phyloP scores from a whole-genome alignment of 2,888 invertebrate species.

The Lycocerus yunnanus region DNA sequence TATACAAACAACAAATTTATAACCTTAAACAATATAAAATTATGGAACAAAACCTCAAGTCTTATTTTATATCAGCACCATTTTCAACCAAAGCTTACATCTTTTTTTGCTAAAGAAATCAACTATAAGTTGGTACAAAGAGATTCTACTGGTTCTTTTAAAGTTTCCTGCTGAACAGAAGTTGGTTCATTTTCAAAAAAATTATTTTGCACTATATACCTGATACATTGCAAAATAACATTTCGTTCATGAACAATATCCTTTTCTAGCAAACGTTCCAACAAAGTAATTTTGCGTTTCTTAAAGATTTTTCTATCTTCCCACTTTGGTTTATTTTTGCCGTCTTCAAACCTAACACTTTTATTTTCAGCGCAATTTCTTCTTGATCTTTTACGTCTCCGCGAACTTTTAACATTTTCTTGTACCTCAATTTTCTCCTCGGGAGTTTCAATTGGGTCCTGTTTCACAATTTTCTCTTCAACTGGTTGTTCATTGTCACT shows the following conservation, averaged over 20 bases:
- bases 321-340: not conserved
- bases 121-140: not conserved
- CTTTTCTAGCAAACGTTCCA: conserved; percentile 72
- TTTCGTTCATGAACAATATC: conserved; percentile 88
- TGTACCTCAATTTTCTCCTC: conserved; percentile 35
- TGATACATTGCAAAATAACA: conserved; percentile 83
- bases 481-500: conserved; percentile 59
- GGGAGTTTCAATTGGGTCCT: conserved; percentile 27
- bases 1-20: not conserved
- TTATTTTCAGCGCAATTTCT: conserved; percentile 38
- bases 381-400: conserved; percentile 25
- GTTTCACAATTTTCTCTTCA: conserved; percentile 51
- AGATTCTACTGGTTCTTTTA: too few relatives aligned
- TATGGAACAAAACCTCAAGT: not conserved
- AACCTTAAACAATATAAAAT: not conserved
- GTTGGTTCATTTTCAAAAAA: conserved; percentile 63
- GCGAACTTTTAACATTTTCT: not conserved
- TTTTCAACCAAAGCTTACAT: not conserved
- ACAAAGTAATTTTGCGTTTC: conserved; percentile 60
- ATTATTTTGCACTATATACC: conserved; percentile 75
- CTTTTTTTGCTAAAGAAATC: not conserved
- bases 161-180: not conserved
- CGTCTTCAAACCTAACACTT: conserved; percentile 35
- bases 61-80: not conserved
- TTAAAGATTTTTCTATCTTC: conserved; percentile 16